Evolutionary conservation across 1,140 invertebrate species (phyloP), one percentile per base, ranked within the genome.

Genomic region (Drosophila melanica): DNA sequence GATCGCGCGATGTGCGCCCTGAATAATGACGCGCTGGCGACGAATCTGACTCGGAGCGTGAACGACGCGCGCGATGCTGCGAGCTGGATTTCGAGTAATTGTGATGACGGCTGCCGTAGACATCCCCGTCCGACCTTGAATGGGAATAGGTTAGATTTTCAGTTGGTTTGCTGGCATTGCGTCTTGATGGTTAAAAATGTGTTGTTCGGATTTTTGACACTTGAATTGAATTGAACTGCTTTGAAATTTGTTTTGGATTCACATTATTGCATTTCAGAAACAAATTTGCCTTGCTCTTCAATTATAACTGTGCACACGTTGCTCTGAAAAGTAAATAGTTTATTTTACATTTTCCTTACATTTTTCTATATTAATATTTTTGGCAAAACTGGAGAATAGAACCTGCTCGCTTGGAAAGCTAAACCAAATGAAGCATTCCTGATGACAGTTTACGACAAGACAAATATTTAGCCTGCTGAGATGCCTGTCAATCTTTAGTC

Each of bases 71-170:
- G 14, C 67, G 80, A 23, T 63, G 18, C 30, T 57, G 60, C 7
- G 60, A 58, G 8, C 20, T 62, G 6, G 70, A 75, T 27, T 41
- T 68, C 5, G 70, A 66, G 18, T 65, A 69, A 8, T 74, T 51
- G 42, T 48, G 50, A 39, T 73, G 44, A 50, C 66, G 70, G 33
- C 53, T 33, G 8, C 47, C 65, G 75, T 81, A 71, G 67, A 47
- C 64, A 8, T 81, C 76, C 39, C 54, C 30, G 68, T 82, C 76
- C 65, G 84, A 87, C 82, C 82, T 87, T 87, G 66, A 87, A 89
- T 79, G 54, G 60, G 67, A 89, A 77, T 79, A 75, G 79, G 47
- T 71, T 75, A 79, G n/a, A 77, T 75, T 72, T 74, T 86, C 67
- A 72, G 47, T 59, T 86, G 37, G 59, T 69, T 77, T 63, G 59